Evolutionary conservation across 2,113 vertebrate genomes (phyloP).

Genomic region (Lepidothrix coronata): DNA sequence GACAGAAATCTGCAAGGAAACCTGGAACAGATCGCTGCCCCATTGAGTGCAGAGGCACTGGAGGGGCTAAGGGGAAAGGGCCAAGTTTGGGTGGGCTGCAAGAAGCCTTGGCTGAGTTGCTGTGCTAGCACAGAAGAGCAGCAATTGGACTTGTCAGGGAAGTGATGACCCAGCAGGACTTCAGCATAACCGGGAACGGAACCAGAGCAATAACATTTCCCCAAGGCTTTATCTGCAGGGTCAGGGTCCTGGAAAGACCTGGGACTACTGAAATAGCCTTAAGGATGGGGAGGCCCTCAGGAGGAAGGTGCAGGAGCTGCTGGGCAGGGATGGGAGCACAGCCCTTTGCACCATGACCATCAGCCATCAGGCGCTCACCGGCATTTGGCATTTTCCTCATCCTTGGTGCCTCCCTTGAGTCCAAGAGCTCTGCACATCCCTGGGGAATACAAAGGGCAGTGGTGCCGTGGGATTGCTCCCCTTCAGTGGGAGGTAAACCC

Average conservation of each 20-base stretch:
- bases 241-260: not conserved
- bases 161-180: not conserved
- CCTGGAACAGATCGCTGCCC: not conserved
- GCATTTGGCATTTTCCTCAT: not conserved
- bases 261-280: not conserved
- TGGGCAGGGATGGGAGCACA: not conserved
- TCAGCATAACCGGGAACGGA: accelerated
- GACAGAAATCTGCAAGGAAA: not conserved
- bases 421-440: not conserved
- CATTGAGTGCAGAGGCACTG: not conserved
- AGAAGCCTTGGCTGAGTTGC: not conserved
- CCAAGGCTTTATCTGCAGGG: not conserved
- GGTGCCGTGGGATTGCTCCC: not conserved
- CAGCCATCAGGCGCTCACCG: accelerated
- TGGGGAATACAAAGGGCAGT: not conserved
- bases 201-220: not conserved
- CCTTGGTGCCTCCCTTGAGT: not conserved
- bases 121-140: not conserved
- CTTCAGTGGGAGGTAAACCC: not conserved
- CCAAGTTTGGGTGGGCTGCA: not conserved
- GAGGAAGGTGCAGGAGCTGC: not conserved
- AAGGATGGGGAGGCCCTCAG: accelerated
- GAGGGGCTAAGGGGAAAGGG: not conserved
- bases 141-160: not conserved
- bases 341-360: accelerated